Evolutionary conservation across 2,888 invertebrate species (phyloP).

Genomic region (Oscheius onirici): DNA sequence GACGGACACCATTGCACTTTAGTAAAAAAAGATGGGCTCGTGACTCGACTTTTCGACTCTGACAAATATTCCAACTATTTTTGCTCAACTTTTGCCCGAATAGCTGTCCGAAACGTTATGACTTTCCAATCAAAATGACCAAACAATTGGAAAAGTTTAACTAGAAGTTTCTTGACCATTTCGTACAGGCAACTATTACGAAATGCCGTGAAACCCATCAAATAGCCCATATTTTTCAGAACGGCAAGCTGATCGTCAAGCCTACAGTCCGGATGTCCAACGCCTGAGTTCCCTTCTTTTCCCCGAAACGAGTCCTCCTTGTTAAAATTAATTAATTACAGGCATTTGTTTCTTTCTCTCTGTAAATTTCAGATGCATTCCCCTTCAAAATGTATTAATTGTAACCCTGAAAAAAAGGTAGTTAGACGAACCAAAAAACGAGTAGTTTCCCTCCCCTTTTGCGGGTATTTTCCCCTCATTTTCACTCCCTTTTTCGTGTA

Average conservation of each 20-base stretch:
- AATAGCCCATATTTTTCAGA: slow-evolving; percentile 34
- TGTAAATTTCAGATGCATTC: background rate
- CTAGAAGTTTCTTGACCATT: too few relatives aligned
- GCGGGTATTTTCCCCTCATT: too few relatives aligned
- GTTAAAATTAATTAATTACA: background rate
- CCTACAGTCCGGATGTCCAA: slow-evolving; percentile 43
- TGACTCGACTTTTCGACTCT: too few relatives aligned
- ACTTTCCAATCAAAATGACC: too few relatives aligned
- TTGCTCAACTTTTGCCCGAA: too few relatives aligned
- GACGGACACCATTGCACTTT: too few relatives aligned
- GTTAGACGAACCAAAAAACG: background rate
- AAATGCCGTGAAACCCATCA: background rate
- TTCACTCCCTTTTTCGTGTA: too few relatives aligned
- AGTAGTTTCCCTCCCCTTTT: background rate
- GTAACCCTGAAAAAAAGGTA: background rate
- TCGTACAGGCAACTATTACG: too few relatives aligned
- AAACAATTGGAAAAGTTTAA: too few relatives aligned
- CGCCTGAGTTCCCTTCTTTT: background rate
- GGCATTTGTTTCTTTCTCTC: background rate
- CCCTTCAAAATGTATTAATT: background rate
- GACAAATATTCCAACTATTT: too few relatives aligned
- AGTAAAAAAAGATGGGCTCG: too few relatives aligned
- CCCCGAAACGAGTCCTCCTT: background rate
- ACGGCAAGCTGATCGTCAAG: slow-evolving; percentile 57
- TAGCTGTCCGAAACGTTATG: too few relatives aligned